Percentiles rank a stretch among this genome's conserved stretches.
phyloP scores from a whole-genome alignment of 92 coral and sea anemone genomes.

The Scolanthus callimorphus region DNA sequence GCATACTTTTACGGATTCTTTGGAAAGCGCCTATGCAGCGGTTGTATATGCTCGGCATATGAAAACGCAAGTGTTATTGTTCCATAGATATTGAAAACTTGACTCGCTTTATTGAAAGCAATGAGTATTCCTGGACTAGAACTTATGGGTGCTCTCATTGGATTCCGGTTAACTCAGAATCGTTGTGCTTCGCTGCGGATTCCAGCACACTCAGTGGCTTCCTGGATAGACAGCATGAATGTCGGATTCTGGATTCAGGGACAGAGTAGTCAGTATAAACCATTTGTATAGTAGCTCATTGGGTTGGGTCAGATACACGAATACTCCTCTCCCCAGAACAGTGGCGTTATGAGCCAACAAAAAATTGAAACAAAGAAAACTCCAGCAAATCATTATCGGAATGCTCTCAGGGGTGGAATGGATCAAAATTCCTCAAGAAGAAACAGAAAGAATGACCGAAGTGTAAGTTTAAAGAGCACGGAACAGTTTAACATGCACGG shows the following conservation, averaged over 20 bases:
- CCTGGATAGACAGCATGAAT: constrained; percentile 51
- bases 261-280: constrained; percentile 48
- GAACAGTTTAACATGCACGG: too few relatives aligned
- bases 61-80: constrained; percentile 7
- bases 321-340: constrained; percentile 43
- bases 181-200: constrained; percentile 40
- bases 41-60: constrained; percentile 20
- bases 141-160: constrained; percentile 58
- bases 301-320: constrained; percentile 47
- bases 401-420: constrained; percentile 1
- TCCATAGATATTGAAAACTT: constrained; percentile 37
- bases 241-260: constrained; percentile 52
- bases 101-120: constrained; percentile 65
- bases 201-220: constrained; percentile 30
- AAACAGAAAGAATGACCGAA: constrained; percentile 13
- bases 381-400: too few relatives aligned
- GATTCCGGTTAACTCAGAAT: constrained; percentile 42
- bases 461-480: too few relatives aligned
- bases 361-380: constrained; percentile 25
- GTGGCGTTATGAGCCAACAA: constrained; percentile 60
- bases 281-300: constrained; percentile 57
- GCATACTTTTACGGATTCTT: constrained; percentile 49
- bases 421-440: constrained; percentile 1
- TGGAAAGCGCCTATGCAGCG: constrained; percentile 54
- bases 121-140: constrained; percentile 50